Evolutionary conservation across 2,797 vertebrate genomes (phyloP).

Genomic region (Neoniphon sammara): DNA sequence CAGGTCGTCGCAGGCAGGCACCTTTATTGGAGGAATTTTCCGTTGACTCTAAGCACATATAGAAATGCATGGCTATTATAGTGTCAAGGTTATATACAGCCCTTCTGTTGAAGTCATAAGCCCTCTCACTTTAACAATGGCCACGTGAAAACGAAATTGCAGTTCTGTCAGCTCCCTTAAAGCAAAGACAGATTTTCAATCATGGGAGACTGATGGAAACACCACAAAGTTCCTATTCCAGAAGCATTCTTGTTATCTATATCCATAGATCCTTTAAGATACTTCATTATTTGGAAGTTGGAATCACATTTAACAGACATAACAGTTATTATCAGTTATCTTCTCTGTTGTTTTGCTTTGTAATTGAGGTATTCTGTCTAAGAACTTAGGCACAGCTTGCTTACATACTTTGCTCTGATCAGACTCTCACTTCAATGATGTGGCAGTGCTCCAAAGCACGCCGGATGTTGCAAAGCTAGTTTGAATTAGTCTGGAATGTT

Average conservation of each 20-base stretch:
- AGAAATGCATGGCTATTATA: constrained; percentile 40
- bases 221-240: constrained; percentile 51
- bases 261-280: constrained; percentile 10
- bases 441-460: constrained; percentile 71
- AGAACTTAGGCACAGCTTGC: constrained; percentile 52
- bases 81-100: constrained; percentile 11
- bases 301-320: constrained; percentile 47
- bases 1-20: constrained; percentile 14
- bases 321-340: constrained; percentile 30
- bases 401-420: constrained; percentile 61
- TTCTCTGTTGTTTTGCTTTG: constrained; percentile 31
- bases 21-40: constrained; percentile 12
- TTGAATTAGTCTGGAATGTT: constrained; percentile 77
- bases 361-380: constrained; percentile 60
- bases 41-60: constrained; percentile 27
- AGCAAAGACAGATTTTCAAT: constrained; percentile 30
- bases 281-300: constrained; percentile 48
- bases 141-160: constrained; percentile 48
- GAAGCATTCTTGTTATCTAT: constrained; percentile 18
- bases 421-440: constrained; percentile 46
- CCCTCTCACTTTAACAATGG: constrained; percentile 31
- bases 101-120: constrained; percentile 61
- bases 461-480: constrained; percentile 69
- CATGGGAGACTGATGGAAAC: constrained; percentile 57
- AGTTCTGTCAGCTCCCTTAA: constrained; percentile 37